phyloP scores from a whole-genome alignment of 2,888 invertebrate genomes.

The Cyaniris semiargus region DNA sequence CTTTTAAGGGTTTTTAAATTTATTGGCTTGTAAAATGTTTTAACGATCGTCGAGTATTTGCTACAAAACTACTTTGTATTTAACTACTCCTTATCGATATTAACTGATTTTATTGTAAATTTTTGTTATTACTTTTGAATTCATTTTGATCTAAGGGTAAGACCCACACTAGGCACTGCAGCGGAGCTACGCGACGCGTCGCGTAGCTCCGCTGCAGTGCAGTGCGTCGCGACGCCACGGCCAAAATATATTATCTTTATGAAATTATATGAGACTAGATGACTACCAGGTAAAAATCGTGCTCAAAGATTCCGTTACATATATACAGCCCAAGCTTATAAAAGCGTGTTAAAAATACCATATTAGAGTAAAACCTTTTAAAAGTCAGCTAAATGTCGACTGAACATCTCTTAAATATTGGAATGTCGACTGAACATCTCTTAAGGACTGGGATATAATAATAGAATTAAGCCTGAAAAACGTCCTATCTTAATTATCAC shows the following conservation, averaged over 20 bases:
- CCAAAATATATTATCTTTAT: no score
- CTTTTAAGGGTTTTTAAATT: conserved; percentile 16
- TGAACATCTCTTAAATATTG: conserved; percentile 45
- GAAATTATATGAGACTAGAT: no score
- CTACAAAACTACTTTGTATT: conserved; percentile 25
- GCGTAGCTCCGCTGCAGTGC: no score
- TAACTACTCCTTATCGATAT: not conserved
- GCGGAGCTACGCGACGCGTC: not conserved
- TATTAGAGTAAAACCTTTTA: not conserved
- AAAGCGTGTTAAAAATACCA: no score
- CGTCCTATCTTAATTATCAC: conserved; percentile 44
- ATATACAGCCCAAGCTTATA: no score
- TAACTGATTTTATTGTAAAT: not conserved
- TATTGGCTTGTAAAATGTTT: conserved; percentile 18
- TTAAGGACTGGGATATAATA: conserved; percentile 55
- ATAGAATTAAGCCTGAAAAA: conserved; percentile 51
- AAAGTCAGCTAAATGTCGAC: not conserved
- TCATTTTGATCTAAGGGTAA: not conserved
- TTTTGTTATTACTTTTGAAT: not conserved
- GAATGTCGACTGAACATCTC: conserved; percentile 46
- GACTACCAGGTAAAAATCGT: no score
- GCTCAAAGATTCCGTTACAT: no score
- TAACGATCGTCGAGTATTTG: conserved; percentile 10
- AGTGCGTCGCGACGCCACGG: no score
- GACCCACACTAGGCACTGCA: no score